Percentiles rank a stretch among this genome's conserved stretches.
Evolutionary conservation across 2,113 vertebrate species (phyloP).

Genomic region (Alexandromys fortis): DNA sequence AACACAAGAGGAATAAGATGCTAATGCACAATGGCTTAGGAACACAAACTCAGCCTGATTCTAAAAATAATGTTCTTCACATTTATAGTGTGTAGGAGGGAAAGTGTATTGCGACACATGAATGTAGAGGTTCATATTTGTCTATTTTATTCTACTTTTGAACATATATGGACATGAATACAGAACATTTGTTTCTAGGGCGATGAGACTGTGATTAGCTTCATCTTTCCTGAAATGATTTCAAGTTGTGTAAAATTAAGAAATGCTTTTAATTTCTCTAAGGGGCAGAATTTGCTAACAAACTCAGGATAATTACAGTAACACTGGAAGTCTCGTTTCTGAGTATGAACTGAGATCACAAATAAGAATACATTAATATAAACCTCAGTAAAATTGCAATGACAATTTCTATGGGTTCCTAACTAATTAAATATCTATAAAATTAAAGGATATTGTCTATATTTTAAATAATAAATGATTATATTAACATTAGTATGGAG

Average conservation of each 20-base stretch:
- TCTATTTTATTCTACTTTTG: background rate
- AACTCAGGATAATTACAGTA: background rate
- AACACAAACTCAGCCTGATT: background rate
- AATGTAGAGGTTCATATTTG: background rate
- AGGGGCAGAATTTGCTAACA: background rate
- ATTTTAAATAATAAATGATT: background rate
- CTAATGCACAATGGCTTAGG: background rate
- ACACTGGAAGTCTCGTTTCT: background rate
- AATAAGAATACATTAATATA: background rate
- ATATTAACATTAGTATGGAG: background rate
- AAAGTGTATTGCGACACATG: background rate
- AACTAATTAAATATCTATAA: background rate
- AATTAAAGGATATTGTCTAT: background rate
- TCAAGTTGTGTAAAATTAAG: constrained; percentile 11
- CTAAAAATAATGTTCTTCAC: background rate
- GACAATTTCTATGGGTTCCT: background rate
- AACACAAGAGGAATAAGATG: background rate
- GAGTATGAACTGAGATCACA: background rate
- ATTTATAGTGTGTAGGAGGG: background rate
- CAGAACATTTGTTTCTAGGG: background rate
- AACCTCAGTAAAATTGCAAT: background rate
- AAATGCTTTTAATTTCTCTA: background rate
- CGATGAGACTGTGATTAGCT: background rate
- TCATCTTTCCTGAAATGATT: background rate
- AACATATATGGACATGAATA: background rate